A percentile compares a stretch with the other conserved stretches of the same genome.
phyloP scores from a whole-genome alignment of 23 tunicate genomes.

The Trididemnum clinides region DNA sequence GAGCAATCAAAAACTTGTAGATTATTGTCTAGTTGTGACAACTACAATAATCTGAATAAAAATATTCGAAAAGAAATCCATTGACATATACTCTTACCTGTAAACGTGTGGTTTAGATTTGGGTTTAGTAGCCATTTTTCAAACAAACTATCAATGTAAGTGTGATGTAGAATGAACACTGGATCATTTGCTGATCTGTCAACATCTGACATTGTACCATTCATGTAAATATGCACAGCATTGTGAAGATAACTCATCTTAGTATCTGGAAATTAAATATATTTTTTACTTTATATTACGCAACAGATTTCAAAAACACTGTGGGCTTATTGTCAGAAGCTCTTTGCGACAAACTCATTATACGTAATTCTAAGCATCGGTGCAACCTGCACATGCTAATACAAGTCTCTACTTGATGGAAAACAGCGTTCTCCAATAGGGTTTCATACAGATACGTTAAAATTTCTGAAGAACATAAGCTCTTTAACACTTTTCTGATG shows the following conservation, averaged over 20 bases:
- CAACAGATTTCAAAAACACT: not conserved
- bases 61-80: not conserved
- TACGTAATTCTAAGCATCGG: too few relatives aligned
- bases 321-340: too few relatives aligned
- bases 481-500: too few relatives aligned
- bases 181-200: constrained; percentile 81
- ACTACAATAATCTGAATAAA: too few relatives aligned
- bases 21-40: too few relatives aligned
- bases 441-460: too few relatives aligned
- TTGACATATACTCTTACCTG: not conserved
- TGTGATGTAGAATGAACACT: constrained; percentile 67
- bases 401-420: too few relatives aligned
- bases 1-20: too few relatives aligned
- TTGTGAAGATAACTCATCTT: constrained; percentile 64
- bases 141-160: constrained; percentile 62
- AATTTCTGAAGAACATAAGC: too few relatives aligned
- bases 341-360: too few relatives aligned
- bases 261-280: constrained; percentile 4
- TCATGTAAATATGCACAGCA: constrained; percentile 79
- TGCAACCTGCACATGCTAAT: too few relatives aligned
- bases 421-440: too few relatives aligned
- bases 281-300: not conserved
- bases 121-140: constrained; percentile 55
- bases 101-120: not conserved
- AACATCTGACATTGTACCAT: constrained; percentile 81